A percentile compares a stretch with the other conserved stretches of the same genome.
phyloP scores from a whole-genome alignment of 2,113 vertebrate species.

The Eira barbara region DNA sequence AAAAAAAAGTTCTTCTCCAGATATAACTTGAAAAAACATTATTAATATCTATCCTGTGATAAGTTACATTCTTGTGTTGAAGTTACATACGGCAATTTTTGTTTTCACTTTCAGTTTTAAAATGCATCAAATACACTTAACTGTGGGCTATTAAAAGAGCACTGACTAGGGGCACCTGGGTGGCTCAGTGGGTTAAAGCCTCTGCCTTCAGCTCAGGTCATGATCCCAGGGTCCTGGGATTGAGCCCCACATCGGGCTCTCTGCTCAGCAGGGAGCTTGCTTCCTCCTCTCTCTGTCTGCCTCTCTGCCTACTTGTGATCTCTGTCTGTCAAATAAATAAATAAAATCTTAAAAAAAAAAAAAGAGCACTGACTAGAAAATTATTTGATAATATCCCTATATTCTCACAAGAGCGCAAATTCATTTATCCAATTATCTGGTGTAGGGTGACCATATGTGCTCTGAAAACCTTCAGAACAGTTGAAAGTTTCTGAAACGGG shows the following conservation, averaged over 20 bases:
- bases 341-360: too few relatives aligned
- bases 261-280: too few relatives aligned
- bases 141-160: background rate
- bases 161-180: too few relatives aligned
- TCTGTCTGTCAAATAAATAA: too few relatives aligned
- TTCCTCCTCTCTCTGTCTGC: too few relatives aligned
- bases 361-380: background rate
- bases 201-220: too few relatives aligned
- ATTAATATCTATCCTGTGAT: background rate
- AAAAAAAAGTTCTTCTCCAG: background rate
- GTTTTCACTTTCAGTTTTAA: background rate
- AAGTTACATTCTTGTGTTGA: background rate
- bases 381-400: background rate
- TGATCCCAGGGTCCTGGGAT: too few relatives aligned
- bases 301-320: too few relatives aligned
- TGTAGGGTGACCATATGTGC: background rate
- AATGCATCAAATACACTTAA: background rate
- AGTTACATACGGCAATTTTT: background rate
- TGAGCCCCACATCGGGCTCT: too few relatives aligned
- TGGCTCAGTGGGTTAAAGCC: too few relatives aligned
- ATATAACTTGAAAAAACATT: background rate
- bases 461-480: background rate
- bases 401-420: background rate
- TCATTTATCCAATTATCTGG: background rate
- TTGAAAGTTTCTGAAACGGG: background rate